phyloP scores from a whole-genome alignment of 1,140 invertebrate genomes.

The Saccostrea glomerata region DNA sequence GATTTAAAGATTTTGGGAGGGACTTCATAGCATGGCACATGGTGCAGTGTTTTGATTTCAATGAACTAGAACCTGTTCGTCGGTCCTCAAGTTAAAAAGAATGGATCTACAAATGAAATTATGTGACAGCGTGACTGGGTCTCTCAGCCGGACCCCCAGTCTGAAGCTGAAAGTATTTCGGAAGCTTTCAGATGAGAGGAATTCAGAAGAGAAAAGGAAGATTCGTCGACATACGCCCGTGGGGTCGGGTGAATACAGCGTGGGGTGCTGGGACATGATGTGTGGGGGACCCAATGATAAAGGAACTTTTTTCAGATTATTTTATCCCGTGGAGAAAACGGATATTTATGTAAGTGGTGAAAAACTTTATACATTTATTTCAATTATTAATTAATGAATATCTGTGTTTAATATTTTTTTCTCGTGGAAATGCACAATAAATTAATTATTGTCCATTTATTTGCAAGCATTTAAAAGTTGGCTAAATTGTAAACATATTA shows the following conservation, averaged over 20 bases:
- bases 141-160: background rate
- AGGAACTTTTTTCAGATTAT: constrained; percentile 70
- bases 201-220: background rate
- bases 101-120: constrained; percentile 27
- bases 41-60: background rate
- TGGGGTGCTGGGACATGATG: constrained; percentile 75
- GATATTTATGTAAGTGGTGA: constrained; percentile 63
- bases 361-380: background rate
- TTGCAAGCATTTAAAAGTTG: background rate
- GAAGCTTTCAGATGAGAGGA: background rate
- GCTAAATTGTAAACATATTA: too few species aligned
- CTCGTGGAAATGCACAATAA: background rate
- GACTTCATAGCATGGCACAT: background rate
- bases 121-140: background rate
- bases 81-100: background rate
- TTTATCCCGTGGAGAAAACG: constrained; percentile 69
- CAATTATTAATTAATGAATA: background rate
- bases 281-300: constrained; percentile 60
- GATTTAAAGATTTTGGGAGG: background rate
- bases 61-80: background rate
- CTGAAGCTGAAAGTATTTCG: constrained; percentile 3
- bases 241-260: constrained; percentile 67
- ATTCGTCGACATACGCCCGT: constrained; percentile 68
- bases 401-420: background rate
- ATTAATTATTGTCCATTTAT: background rate